phyloP scores from a whole-genome alignment of 1,140 invertebrate genomes.

The Drosophila sp. region DNA sequence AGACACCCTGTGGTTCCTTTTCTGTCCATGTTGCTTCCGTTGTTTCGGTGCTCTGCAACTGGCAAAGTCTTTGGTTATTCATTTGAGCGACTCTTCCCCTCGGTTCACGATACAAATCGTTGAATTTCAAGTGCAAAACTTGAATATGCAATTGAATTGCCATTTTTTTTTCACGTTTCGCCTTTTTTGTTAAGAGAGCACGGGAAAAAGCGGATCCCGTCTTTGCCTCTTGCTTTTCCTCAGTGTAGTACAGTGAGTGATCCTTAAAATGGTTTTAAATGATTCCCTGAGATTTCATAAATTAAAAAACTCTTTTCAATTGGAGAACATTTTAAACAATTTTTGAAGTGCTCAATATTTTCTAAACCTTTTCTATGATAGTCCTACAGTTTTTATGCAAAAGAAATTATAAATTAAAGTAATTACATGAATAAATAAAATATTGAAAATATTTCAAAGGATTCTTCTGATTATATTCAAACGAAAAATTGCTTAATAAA shows the following conservation, averaged over 20 bases:
- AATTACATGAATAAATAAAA: too few relatives aligned
- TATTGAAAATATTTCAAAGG: too few relatives aligned
- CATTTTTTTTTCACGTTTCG: constrained; percentile 37
- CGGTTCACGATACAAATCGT: constrained; percentile 67
- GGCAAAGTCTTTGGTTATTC: constrained; percentile 57
- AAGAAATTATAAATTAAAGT: too few relatives aligned
- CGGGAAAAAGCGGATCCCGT: not conserved
- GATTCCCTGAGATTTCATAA: too few relatives aligned
- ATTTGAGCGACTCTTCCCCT: constrained; percentile 46
- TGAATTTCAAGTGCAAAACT: constrained; percentile 80
- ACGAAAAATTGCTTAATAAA: too few relatives aligned
- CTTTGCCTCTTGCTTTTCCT: not conserved
- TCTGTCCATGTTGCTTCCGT: constrained; percentile 59
- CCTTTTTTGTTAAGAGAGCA: constrained; percentile 20
- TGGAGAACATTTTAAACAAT: too few relatives aligned
- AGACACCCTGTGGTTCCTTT: constrained; percentile 74
- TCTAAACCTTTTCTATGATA: too few relatives aligned
- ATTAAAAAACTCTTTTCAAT: too few relatives aligned
- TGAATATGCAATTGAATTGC: constrained; percentile 77
- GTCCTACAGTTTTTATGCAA: too few relatives aligned
- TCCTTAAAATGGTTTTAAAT: not conserved
- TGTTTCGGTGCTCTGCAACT: constrained; percentile 35
- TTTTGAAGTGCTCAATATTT: too few relatives aligned
- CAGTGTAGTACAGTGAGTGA: constrained; percentile 29
- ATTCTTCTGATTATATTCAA: too few relatives aligned